These are phyloP conservation scores for Platorchestia sp. DNA, from an alignment of 1,140 invertebrate genomes.

Conservation along the genomic window DNA sequence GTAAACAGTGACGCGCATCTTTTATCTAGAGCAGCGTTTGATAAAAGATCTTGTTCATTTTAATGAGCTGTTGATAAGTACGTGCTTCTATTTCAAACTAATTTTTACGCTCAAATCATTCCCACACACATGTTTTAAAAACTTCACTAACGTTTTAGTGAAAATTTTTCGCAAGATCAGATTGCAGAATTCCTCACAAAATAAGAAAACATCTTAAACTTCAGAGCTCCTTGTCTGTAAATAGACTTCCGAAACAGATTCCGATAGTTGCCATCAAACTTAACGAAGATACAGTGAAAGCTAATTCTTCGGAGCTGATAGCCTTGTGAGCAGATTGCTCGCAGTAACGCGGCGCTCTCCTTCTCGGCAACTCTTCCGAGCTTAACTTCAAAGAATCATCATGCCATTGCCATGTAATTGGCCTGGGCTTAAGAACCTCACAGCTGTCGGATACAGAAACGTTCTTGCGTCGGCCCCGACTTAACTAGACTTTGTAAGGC, in stretches of 20 bases:
- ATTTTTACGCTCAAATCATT: not conserved
- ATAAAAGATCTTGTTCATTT: not conserved
- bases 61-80: not conserved
- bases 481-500: conserved; percentile 19
- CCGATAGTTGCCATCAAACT: not conserved
- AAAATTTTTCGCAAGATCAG: not conserved
- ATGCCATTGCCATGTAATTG: conserved; percentile 55
- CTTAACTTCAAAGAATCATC: conserved; percentile 54
- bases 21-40: not conserved
- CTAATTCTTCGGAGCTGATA: conserved; percentile 21
- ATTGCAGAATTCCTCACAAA: not conserved
- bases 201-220: not conserved
- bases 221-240: not conserved
- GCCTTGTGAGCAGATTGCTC: not conserved
- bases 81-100: not conserved
- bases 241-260: not conserved
- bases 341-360: not conserved
- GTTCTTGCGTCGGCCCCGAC: conserved; percentile 26
- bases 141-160: not conserved
- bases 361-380: conserved; percentile 19
- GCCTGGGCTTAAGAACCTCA: conserved; percentile 40
- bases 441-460: conserved; percentile 48
- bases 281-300: not conserved
- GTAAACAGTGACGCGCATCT: not conserved
- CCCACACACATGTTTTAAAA: not conserved